Conservation (phyloP, 2,113 vertebrate genomes). For the Rhinogobius similis region DNA sequence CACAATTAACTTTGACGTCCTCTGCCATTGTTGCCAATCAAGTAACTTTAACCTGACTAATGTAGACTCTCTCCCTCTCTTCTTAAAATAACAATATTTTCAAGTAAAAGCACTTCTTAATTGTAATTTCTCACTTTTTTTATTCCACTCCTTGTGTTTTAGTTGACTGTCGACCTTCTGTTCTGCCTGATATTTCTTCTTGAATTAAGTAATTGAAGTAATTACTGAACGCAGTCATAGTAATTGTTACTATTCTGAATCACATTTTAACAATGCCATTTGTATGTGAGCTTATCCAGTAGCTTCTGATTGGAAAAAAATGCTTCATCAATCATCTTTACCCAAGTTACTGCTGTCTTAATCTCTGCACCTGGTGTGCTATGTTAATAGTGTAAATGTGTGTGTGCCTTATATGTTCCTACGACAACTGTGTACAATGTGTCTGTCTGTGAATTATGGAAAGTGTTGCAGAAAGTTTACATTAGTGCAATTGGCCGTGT, state of each 20-base stretch:
- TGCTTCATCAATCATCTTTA: conserved; percentile 24
- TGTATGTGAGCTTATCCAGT: conserved; percentile 37
- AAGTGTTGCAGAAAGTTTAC: neutral
- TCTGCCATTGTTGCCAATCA: neutral
- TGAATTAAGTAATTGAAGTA: conserved; percentile 19
- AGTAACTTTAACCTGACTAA: neutral
- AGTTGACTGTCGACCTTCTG: conserved; percentile 16
- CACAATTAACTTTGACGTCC: neutral
- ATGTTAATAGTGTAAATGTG: conserved; percentile 49
- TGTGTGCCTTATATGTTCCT: conserved; percentile 59
- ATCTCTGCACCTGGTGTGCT: conserved; percentile 47
- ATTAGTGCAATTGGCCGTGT: neutral
- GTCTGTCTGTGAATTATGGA: conserved; percentile 29
- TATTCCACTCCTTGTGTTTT: conserved; percentile 26
- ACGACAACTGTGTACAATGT: conserved; percentile 40
- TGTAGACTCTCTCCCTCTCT: conserved; percentile 44
- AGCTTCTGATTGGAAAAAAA: conserved; percentile 12
- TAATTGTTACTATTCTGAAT: conserved; percentile 26
- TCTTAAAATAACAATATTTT: conserved; percentile 17
- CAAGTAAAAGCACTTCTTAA: conserved; percentile 23
- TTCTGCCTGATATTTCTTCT: conserved; percentile 5
- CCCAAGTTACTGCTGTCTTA: conserved; percentile 53
- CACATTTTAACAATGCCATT: conserved; percentile 32
- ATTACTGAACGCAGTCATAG: conserved; percentile 25
- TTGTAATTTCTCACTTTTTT: conserved; percentile 16